Evolutionary conservation across 30 jellyfish, hydroid and myxozoan species (phyloP).

Genomic region (Cassiopea andromeda): DNA sequence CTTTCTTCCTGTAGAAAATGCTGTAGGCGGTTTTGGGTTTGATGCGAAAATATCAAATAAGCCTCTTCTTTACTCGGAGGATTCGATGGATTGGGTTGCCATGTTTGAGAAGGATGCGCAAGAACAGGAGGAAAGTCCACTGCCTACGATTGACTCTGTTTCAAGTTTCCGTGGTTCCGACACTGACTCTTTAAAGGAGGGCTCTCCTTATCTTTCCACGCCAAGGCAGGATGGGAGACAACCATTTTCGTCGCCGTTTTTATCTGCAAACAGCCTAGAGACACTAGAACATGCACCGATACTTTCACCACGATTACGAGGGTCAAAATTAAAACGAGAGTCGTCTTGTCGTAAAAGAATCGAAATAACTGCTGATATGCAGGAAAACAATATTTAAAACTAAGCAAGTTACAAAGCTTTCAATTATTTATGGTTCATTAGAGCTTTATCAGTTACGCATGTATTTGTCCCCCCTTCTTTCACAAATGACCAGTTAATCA

Average conservation of each 20-base stretch:
- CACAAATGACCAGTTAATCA: too few species aligned
- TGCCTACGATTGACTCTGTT: slow-evolving; percentile 38
- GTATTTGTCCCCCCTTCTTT: too few species aligned
- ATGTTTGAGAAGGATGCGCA: slow-evolving; percentile 48
- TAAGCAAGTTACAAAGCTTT: too few species aligned
- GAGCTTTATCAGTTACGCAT: too few species aligned
- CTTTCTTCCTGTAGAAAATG: slow-evolving; percentile 15
- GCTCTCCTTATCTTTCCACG: slow-evolving; percentile 17
- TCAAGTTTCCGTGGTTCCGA: slow-evolving; percentile 37
- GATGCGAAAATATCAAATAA: slow-evolving; percentile 14
- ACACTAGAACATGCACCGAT: slow-evolving; percentile 89
- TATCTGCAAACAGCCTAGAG: slow-evolving; percentile 89
- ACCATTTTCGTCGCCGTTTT: slow-evolving; percentile 69
- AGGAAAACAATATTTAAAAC: too few species aligned
- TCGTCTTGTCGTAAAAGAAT: slow-evolving; percentile 58
- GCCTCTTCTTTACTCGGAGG: slow-evolving; percentile 49
- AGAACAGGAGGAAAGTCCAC: slow-evolving; percentile 10
- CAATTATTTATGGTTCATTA: too few species aligned
- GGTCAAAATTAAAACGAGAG: slow-evolving; percentile 23
- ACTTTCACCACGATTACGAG: slow-evolving; percentile 72
- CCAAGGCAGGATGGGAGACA: slow-evolving; percentile 43
- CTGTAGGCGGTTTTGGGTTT: slow-evolving; percentile 8
- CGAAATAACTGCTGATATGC: slow-evolving; percentile 11
- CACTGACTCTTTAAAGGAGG: not conserved
- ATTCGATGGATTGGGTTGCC: slow-evolving; percentile 81